Evolutionary conservation across 2,113 vertebrate genomes (phyloP).

Genomic region (Planiliza haematocheilus): DNA sequence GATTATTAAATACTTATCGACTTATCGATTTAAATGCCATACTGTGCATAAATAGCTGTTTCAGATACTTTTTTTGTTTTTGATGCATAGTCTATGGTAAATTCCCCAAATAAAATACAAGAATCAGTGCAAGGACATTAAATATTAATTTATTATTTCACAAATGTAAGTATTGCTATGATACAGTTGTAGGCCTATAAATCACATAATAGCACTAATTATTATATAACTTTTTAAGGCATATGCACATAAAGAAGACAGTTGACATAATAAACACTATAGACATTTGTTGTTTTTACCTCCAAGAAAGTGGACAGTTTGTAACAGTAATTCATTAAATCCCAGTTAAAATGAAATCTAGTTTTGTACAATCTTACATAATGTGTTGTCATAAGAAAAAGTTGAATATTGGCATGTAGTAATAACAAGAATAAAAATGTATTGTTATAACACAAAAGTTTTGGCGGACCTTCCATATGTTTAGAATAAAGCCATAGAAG

Average conservation of each 20-base stretch:
- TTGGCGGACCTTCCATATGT: background rate
- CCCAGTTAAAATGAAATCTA: too few species aligned
- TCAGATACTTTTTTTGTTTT: background rate
- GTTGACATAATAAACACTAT: background rate
- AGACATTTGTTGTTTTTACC: background rate
- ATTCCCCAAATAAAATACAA: background rate
- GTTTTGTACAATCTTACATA: too few species aligned
- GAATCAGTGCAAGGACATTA: conserved; percentile 6
- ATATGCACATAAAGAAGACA: background rate
- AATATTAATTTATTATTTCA: conserved; percentile 69
- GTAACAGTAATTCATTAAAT: background rate
- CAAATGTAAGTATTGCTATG: conserved; percentile 45
- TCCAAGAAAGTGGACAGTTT: background rate
- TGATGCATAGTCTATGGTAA: background rate
- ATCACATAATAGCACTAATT: conserved; percentile 28
- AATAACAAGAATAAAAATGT: background rate
- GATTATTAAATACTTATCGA: too few species aligned
- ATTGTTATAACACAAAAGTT: too few species aligned
- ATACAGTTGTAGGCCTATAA: conserved; percentile 41
- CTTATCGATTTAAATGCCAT: too few species aligned
- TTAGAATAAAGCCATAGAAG: background rate
- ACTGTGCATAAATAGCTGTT: too few species aligned
- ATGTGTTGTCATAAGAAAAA: background rate
- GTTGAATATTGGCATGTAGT: background rate
- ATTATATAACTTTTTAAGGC: conserved; percentile 19